Base-by-base conservation (phyloP, 2,797 vertebrate species). In the Rousettus madagascariensis region DNA sequence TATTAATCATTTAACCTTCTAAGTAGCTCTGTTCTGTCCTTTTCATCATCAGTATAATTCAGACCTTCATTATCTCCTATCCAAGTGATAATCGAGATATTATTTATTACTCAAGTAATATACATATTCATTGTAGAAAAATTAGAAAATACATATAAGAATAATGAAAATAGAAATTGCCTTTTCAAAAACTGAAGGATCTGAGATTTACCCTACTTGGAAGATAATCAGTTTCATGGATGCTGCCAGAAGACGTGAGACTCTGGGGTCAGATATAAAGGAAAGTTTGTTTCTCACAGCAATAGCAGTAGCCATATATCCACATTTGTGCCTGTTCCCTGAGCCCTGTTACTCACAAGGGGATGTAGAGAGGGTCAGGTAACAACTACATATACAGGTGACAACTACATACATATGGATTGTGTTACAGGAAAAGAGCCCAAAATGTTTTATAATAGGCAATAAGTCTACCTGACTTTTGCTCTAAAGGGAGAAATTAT, bases 81-180 rank as follows among this genome's bases (percentile, higher is more conserved):
- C 59, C 8, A 82, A 30, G 38, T 80, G 51, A 82, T 75, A 82
- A 30, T 30, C 4, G 6, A 71, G 20, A 78, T 46, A 8, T 65
- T 85, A 89, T 77, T 75, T 57, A 57, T 77, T 66, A 30, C 72
- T 41, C 22, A 80, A 41, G 30, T 66, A 77, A 53, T 80, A n/a
- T 38, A n/a, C 55, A 69, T 38, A 6, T 69, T 90, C 5, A 9
- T 59, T 82, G 43, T 49, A 66, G 53, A 86, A 90, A 59, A 80
- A 36, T 41, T 72, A 19, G 55, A 84, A 80, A 86, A 86, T 38
- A 74, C 3, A 22, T 68, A 0, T 65, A 69, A 93, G 46, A 69
- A 71, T 88, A 80, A 61, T 68, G 43, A 93, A 86, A 75, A 90
- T 43, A 68, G 17, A 80, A 91, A 55, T 75, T 74, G 63, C 55